Evolutionary conservation across 2,888 invertebrate species (phyloP).

Genomic region (Athrips mouffetella): DNA sequence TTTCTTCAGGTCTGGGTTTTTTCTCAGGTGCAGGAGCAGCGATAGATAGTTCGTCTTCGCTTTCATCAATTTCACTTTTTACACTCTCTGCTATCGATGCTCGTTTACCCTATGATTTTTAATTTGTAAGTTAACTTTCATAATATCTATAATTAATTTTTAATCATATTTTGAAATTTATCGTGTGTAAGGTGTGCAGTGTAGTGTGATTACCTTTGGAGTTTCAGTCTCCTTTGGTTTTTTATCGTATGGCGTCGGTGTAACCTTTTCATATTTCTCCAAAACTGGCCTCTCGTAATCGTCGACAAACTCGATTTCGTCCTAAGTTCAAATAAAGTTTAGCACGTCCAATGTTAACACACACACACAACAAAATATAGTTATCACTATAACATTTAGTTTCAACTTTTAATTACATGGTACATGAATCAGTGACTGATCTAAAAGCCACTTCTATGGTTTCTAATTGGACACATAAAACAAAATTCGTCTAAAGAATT

Average conservation of each 20-base stretch:
- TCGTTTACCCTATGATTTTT: slow-evolving; percentile 56
- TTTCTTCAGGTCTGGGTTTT: slow-evolving; percentile 53
- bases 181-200: slow-evolving; percentile 30
- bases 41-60: slow-evolving; percentile 60
- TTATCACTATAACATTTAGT: slow-evolving; percentile 35
- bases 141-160: neutral
- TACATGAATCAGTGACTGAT: neutral
- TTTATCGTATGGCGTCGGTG: slow-evolving; percentile 75
- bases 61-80: slow-evolving; percentile 61
- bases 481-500: slow-evolving; percentile 13
- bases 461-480: neutral
- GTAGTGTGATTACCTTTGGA: slow-evolving; percentile 59
- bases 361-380: slow-evolving; percentile 39
- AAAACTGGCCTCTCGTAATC: slow-evolving; percentile 88
- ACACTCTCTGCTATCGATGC: slow-evolving; percentile 65
- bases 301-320: slow-evolving; percentile 75
- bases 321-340: slow-evolving; percentile 66
- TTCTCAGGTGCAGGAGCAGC: slow-evolving; percentile 57
- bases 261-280: slow-evolving; percentile 83
- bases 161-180: neutral
- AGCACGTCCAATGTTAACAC: slow-evolving; percentile 58
- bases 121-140: slow-evolving; percentile 21
- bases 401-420: slow-evolving; percentile 5
- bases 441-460: neutral
- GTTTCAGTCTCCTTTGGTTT: slow-evolving; percentile 68